phyloP scores from a whole-genome alignment of 2,113 vertebrate species.

The Ploceus nigricollis region DNA sequence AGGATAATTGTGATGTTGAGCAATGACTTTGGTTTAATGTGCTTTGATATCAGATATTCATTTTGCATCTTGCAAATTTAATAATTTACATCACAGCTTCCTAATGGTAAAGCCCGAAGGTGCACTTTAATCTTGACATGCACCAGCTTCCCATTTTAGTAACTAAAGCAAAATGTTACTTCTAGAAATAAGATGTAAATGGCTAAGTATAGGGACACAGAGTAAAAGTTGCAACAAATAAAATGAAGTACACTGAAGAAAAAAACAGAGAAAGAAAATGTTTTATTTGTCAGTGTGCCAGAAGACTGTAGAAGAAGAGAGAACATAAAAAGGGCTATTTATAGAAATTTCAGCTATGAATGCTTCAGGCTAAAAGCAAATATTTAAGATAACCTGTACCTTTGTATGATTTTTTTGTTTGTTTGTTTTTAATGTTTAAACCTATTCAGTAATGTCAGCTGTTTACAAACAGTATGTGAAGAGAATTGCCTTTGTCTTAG shows the following conservation, averaged over 20 bases:
- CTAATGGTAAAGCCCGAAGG: not conserved
- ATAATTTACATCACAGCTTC: not conserved
- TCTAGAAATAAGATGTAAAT: not conserved
- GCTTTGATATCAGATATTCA: not conserved
- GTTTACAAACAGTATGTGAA: slow-evolving; percentile 46
- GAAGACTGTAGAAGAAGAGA: not conserved
- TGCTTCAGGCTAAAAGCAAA: not conserved
- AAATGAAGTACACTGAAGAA: not conserved
- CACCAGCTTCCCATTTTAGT: not conserved
- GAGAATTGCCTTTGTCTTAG: slow-evolving; percentile 53
- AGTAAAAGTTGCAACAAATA: not conserved
- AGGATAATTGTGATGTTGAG: not conserved
- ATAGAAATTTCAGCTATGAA: not conserved
- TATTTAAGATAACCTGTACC: not conserved
- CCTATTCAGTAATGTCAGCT: not conserved
- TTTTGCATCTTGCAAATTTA: not conserved
- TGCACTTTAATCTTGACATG: not conserved
- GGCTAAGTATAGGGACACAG: not conserved
- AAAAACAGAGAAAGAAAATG: not conserved
- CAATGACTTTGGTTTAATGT: not conserved
- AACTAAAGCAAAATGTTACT: not conserved
- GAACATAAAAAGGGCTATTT: not conserved
- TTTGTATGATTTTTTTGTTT: not conserved
- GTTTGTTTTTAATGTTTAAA: not conserved
- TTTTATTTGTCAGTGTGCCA: slow-evolving; percentile 4